Conservation (phyloP, 2,888 invertebrate species). For the Notodonta ziczac region DNA sequence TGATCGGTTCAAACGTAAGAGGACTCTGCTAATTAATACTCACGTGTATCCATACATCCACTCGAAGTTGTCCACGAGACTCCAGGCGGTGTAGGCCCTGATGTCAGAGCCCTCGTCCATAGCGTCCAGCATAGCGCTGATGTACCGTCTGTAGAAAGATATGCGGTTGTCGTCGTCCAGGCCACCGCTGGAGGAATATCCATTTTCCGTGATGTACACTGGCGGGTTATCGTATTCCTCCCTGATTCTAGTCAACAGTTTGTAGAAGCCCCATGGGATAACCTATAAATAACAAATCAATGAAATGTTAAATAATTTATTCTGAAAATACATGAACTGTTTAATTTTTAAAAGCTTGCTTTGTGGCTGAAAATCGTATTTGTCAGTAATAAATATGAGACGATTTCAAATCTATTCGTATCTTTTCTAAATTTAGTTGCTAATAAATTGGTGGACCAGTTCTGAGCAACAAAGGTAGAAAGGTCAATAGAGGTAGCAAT, state of each 20-base stretch:
- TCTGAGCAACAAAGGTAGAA: background rate
- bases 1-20: too few relatives aligned
- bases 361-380: too few relatives aligned
- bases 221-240: conserved; percentile 80
- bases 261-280: conserved; percentile 85
- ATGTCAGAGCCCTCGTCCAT: conserved; percentile 67
- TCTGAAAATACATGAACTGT: too few relatives aligned
- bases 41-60: conserved; percentile 81
- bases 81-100: conserved; percentile 83
- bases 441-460: background rate
- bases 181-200: conserved; percentile 77
- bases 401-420: too few relatives aligned
- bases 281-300: conserved; percentile 50
- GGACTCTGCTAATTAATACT: conserved; percentile 20
- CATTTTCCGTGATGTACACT: conserved; percentile 86
- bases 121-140: conserved; percentile 47
- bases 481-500: too few relatives aligned
- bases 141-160: background rate
- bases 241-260: conserved; percentile 80
- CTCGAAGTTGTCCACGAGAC: conserved; percentile 85
- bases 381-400: too few relatives aligned
- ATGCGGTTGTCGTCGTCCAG: conserved; percentile 67
- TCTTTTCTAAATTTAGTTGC: too few relatives aligned
- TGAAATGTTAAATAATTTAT: too few relatives aligned
- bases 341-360: too few relatives aligned